Evolutionary conservation across 2,888 invertebrate genomes (phyloP), one percentile per base, ranked within the genome.

Genomic region (Trimorus sp.): DNA sequence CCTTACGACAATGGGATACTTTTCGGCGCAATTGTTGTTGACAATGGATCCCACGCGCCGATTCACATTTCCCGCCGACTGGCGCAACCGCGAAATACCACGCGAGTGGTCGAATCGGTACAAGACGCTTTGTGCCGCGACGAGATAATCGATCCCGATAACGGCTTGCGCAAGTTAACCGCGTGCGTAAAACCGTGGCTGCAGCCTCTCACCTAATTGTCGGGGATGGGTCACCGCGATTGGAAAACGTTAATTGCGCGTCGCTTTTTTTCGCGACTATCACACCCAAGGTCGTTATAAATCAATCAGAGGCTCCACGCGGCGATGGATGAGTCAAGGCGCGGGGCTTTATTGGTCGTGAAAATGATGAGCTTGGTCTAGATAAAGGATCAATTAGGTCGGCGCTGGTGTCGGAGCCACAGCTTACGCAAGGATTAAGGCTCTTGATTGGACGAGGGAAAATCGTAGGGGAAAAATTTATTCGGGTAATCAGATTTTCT

Each of bases 71-170:
- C 14, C 36, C 16, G 14, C n/a, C 16, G 6, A 37, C 36, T 48
- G n/a, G 53, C 16, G 15, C 15, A 53, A 53, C 16, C 15, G 49
- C 7, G 15, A 45, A 45, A 9, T 15, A 49, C n/a, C 15, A 12
- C 14, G 49, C 49, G 11, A 7, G 49, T 49, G 40, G 11, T 9
- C 53, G 53, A n/a, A 53, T 16, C 11, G 16, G 63, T 6, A 42
- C 54, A 37, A 9, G 63, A 76, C 66, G 75, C 76, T 80, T 70
- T 76, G 71, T 71, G 49, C 70, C 76, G 73, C 63, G 71, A 80
- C 66, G 66, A 77, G 77, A 81, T 81, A 82, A 82, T 82, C 74
- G 82, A 82, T 76, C 79, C 76, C 76, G 75, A 77, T 77, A 71
- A 73, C 65, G 15, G 65, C 49, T 83, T 79, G 73, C 83, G 69